Base-by-base conservation (phyloP, 2,113 vertebrate species). In the Monarcha castaneiventris region DNA sequence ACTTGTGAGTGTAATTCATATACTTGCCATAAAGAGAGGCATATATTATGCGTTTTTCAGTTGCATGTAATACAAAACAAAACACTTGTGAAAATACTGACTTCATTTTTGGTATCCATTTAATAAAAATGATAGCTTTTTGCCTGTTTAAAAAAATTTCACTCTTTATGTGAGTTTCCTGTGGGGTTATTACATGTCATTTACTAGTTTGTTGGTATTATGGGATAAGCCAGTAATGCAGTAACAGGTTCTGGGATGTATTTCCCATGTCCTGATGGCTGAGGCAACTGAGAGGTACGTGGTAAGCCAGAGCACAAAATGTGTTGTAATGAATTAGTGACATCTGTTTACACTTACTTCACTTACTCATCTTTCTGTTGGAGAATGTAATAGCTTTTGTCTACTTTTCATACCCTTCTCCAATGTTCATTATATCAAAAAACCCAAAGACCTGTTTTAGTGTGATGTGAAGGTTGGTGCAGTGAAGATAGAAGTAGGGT, bases 291-390 rank as follows among this genome's bases (percentile, higher is more conserved):
- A 62, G 59, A 64, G 29, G 16, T 85, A 56, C 2, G 3, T 81
- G 77, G 32, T 80, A 91, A 91, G 43, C 69, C 32, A 41, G 74
- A 94, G 48, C 77, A n/a, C 46, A 84, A 88, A 82, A 73, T 61
- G 41, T 4, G 2, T 63, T 64, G 18, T 68, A 49, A 64, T 61
- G 66, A 75, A 69, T 79, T 37, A 81, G 21, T 59, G 72, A 78
- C 80, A 78, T 90, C 75, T 96, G 63, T 94, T 95, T 91, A 58
- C 54, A 61, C 63, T 66, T 63, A 84, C 12, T 75, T 78, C 77
- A 61, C 56, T 73, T 73, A 59, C 11, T 92, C 27, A 64, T 83
- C n/a, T 87, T 84, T 62, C 72, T 82, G 32, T 54, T 88, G 63
- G 67, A 79, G 46, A 79, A 29, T 61, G 56, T 39, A 61, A 32